Evolutionary conservation across 2,113 vertebrate species (phyloP).

Genomic region (Ptychochromis oligacanthus): DNA sequence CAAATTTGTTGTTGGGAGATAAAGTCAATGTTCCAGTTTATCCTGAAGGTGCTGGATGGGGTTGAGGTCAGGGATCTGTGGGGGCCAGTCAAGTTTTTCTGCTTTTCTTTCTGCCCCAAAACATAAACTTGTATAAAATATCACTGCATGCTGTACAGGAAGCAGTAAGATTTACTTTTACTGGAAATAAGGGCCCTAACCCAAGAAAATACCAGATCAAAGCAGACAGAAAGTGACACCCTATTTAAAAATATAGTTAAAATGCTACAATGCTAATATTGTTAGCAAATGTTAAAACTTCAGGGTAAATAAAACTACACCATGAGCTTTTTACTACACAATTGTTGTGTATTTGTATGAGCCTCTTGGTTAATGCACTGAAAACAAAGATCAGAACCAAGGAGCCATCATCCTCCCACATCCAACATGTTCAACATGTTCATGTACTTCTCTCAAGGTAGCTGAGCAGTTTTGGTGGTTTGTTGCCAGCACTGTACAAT

Average conservation of each 20-base stretch:
- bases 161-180: not conserved
- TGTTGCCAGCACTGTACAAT: not conserved
- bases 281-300: too few species aligned
- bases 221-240: not conserved
- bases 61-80: not conserved
- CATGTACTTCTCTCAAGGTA: rapidly evolving
- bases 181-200: not conserved
- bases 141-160: not conserved
- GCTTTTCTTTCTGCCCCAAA: not conserved
- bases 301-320: not conserved
- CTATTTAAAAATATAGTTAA: not conserved
- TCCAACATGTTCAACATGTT: conserved; percentile 3
- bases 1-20: not conserved
- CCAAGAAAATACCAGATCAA: not conserved
- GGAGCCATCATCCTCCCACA: not conserved
- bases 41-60: rapidly evolving
- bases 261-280: not conserved
- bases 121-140: not conserved
- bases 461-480: not conserved
- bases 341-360: too few species aligned
- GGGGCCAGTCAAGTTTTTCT: not conserved
- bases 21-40: not conserved
- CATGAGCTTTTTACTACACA: not conserved
- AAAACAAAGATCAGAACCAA: not conserved
- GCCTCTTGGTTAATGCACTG: too few species aligned